Evolutionary conservation across 2,888 invertebrate genomes (phyloP), one percentile per base, ranked within the genome.

Genomic region (Linnaemya tessellans): DNA sequence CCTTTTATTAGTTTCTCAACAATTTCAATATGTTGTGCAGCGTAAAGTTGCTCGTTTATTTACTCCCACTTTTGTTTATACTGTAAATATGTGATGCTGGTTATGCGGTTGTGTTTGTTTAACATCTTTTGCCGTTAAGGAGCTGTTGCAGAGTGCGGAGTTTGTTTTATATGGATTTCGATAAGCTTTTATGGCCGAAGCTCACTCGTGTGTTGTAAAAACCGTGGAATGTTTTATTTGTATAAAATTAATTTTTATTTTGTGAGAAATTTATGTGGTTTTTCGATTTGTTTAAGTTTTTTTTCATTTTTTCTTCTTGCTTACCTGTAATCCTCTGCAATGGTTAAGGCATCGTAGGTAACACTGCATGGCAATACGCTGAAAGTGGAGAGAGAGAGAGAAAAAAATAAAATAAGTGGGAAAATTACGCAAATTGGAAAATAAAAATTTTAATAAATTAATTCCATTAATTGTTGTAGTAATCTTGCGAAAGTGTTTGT

Each of bases 281-380:
- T 62, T 22, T 38, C 7, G 1, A 13, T 3, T 38, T 56, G 0
- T 22, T 18, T 30, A 3, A n/a, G 0, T 15, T 51, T 9, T 54
- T 1, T 5, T 4, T 13, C 2, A 0, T 15, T 25, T 1, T 22
- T 3, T 56, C 15, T 35, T 65, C 22, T 4, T 18, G 18, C 91
- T 89, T 88, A 92, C 93, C 91, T 90, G 89, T 88, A 90, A 79
- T 92, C 92, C 81, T 92, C 91, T 85, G 89, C 80, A 67, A 89
- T 88, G 56, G 90, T 90, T 83, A 92, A 89, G 85, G 92, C 93
- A 90, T 93, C 93, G 80, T 92, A 93, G 87, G 91, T 92, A 51
- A 95, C 95, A 88, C 93, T 94, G 90, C 95, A 95, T 3, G 95
- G 95, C 38, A 95, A 90, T 1, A 95, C 94, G 88, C 95, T 95